phyloP scores from a whole-genome alignment of 2,888 invertebrate species.

The Tethea ocularis region DNA sequence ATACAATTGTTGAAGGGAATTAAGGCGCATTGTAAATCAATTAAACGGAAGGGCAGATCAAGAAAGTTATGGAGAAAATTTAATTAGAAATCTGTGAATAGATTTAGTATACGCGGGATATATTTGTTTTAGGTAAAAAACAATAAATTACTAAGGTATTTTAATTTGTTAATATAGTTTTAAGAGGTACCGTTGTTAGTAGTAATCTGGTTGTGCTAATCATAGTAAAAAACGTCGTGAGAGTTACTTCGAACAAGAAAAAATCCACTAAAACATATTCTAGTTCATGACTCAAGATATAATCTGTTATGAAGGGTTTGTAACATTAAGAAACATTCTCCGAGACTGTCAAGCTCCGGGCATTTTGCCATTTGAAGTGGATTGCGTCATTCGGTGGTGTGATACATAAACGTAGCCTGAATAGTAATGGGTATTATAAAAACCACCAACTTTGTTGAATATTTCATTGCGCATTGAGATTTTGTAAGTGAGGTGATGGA shows the following conservation, averaged over 20 bases:
- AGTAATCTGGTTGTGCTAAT: not conserved
- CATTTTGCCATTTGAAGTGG: conserved; percentile 50
- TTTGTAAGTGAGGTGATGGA: conserved; percentile 47
- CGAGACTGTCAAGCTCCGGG: conserved; percentile 37
- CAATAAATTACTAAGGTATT: no score
- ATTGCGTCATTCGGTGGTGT: conserved; percentile 51
- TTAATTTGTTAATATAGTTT: no score
- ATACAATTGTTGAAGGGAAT: conserved; percentile 34
- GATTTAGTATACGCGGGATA: not conserved
- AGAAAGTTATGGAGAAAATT: conserved; percentile 4
- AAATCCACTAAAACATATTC: conserved; percentile 28
- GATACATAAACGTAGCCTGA: conserved; percentile 62
- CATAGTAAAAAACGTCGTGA: not conserved
- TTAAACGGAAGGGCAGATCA: conserved; percentile 13
- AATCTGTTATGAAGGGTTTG: conserved; percentile 33
- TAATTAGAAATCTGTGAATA: not conserved
- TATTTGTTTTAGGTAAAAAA: not conserved
- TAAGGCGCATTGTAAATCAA: conserved; percentile 27
- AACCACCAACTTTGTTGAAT: conserved; percentile 58
- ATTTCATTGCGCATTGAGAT: conserved; percentile 52
- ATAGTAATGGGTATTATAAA: conserved; percentile 60
- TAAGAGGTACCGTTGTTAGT: no score
- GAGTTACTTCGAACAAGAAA: not conserved
- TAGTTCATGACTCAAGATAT: conserved; percentile 35
- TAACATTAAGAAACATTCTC: conserved; percentile 22